Conservation (phyloP, 2,113 vertebrate genomes). For the Pangasianodon hypophthalmus region DNA sequence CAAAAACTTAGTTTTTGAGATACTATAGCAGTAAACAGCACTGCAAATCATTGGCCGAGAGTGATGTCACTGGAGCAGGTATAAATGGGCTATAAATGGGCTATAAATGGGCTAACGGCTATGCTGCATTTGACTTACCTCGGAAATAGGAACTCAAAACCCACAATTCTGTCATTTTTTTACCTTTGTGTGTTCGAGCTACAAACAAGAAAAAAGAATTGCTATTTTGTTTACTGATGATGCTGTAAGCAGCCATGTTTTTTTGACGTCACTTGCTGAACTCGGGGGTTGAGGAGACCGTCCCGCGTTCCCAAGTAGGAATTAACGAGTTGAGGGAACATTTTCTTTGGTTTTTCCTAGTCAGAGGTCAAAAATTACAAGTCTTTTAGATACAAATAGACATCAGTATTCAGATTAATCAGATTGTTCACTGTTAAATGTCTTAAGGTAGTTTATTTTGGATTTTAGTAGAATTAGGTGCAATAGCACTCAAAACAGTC, state of each 20-base stretch:
- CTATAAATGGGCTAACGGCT: not conserved
- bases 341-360: not conserved
- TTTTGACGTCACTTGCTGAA: not conserved
- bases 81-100: not conserved
- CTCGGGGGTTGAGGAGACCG: not conserved
- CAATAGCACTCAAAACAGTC: not conserved
- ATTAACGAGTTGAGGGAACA: not conserved
- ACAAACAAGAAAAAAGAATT: not conserved
- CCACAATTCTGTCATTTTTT: not conserved
- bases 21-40: not conserved
- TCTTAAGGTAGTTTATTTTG: not conserved
- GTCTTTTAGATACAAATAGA: not conserved
- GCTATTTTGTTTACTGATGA: not conserved
- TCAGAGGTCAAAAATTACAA: too few species aligned
- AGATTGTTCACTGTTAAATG: not conserved
- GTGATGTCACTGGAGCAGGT: not conserved
- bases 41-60: not conserved
- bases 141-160: not conserved
- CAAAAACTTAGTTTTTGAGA: not conserved
- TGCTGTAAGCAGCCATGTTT: not conserved
- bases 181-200: not conserved
- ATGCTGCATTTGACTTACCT: not conserved
- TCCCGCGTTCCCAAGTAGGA: not conserved
- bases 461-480: not conserved
- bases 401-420: not conserved